Evolutionary conservation across 2,113 vertebrate species (phyloP).

Genomic region (Chaenogobius annularis): DNA sequence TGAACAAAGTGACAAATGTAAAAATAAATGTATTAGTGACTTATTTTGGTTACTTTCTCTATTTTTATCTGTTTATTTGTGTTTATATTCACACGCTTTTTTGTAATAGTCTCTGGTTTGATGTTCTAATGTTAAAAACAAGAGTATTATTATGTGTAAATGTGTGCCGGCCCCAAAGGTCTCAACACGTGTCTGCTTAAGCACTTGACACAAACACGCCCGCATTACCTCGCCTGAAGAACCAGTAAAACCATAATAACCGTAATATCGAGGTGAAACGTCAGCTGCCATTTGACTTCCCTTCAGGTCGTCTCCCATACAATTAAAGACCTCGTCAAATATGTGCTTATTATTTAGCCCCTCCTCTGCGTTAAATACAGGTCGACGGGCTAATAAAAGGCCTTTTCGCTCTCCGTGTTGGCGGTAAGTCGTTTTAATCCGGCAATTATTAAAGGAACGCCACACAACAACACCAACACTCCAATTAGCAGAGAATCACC

Average conservation of each 20-base stretch:
- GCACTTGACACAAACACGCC: background rate
- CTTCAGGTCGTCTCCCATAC: constrained; percentile 34
- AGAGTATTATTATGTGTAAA: too few species aligned
- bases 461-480: constrained; percentile 34
- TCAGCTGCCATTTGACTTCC: constrained; percentile 35
- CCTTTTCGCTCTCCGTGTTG: constrained; percentile 12
- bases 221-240: constrained; percentile 18
- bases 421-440: constrained; percentile 47
- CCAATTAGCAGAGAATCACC: constrained; percentile 62
- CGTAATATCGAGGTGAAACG: constrained; percentile 21
- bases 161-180: background rate
- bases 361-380: constrained; percentile 21
- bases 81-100: too few species aligned
- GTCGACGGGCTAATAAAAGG: constrained; percentile 60
- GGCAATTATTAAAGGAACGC: constrained; percentile 31
- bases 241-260: constrained; percentile 39
- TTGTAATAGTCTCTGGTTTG: too few species aligned
- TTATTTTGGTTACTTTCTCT: too few species aligned
- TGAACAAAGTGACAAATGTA: too few species aligned
- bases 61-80: too few species aligned
- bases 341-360: constrained; percentile 22
- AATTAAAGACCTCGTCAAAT: constrained; percentile 59
- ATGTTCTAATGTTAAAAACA: too few species aligned
- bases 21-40: too few species aligned
- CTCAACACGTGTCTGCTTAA: background rate